Percentiles rank a stretch among this genome's conserved stretches.
phyloP scores from a whole-genome alignment of 2,888 invertebrate genomes.

The Trisateles emortualis region DNA sequence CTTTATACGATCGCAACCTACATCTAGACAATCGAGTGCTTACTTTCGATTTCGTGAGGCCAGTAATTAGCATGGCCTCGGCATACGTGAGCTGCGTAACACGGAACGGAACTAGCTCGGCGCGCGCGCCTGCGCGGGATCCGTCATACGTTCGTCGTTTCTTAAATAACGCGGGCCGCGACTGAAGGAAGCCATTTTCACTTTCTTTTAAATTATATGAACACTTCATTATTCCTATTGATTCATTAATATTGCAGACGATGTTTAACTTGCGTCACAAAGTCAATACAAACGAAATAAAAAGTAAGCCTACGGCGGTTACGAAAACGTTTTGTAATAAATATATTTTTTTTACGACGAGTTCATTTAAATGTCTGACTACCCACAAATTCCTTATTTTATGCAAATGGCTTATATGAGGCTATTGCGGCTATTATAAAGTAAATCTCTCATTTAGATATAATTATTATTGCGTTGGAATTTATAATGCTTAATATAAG shows the following conservation, averaged over 20 bases:
- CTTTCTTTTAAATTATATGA: slow-evolving; percentile 81
- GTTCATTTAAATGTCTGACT: slow-evolving; percentile 33
- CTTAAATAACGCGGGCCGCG: slow-evolving; percentile 44
- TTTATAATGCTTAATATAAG: slow-evolving; percentile 30
- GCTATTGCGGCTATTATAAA: slow-evolving; percentile 11
- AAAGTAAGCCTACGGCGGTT: slow-evolving; percentile 34
- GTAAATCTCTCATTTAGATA: slow-evolving; percentile 13
- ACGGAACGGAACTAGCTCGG: slow-evolving; percentile 74
- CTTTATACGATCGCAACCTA: slow-evolving; percentile 67
- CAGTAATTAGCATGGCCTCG: slow-evolving; percentile 83
- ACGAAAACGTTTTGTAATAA: slow-evolving; percentile 42
- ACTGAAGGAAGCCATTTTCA: slow-evolving; percentile 75
- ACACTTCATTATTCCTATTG: slow-evolving; percentile 65
- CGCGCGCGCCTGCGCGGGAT: slow-evolving; percentile 51
- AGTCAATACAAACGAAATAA: slow-evolving; percentile 49
- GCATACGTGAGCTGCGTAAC: slow-evolving; percentile 77
- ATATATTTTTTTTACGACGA: slow-evolving; percentile 26
- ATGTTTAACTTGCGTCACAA: slow-evolving; percentile 57
- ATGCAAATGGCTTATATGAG: slow-evolving; percentile 16
- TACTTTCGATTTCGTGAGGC: slow-evolving; percentile 85
- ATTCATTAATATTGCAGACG: slow-evolving; percentile 69
- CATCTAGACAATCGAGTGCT: slow-evolving; percentile 64
- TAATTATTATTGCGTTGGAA: slow-evolving; percentile 24
- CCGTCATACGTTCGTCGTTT: slow-evolving; percentile 51
- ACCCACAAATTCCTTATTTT: slow-evolving; percentile 21